These are phyloP conservation scores for Geopemphigus sp. DNA, from an alignment of 1,140 invertebrate species.

Conservation along the genomic window DNA sequence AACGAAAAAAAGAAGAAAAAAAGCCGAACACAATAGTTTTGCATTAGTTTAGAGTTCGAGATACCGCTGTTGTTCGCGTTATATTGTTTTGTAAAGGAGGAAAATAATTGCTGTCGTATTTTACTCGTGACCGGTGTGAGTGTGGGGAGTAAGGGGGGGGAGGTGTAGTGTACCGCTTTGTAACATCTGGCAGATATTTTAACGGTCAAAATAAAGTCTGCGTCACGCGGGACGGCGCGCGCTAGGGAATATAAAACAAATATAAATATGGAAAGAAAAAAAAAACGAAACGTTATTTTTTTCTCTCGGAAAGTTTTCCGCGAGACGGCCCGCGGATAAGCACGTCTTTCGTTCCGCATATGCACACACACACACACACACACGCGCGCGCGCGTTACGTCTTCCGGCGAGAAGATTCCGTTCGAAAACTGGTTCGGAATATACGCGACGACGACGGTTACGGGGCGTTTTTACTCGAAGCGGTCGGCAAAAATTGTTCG, in stretches of 20 bases:
- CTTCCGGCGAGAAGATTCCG: too few relatives aligned
- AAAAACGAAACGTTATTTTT: background rate
- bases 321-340: too few relatives aligned
- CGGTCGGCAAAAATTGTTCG: too few relatives aligned
- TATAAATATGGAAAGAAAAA: background rate
- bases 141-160: too few relatives aligned
- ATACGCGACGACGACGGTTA: too few relatives aligned
- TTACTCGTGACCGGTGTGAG: background rate
- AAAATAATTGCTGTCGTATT: slow-evolving; percentile 37
- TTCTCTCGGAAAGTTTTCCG: slow-evolving; percentile 5
- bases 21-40: slow-evolving; percentile 4
- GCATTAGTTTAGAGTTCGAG: background rate
- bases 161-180: background rate
- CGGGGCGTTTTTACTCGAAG: too few relatives aligned
- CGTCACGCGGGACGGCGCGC: background rate
- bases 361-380: too few relatives aligned
- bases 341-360: too few relatives aligned
- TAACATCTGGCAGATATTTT: slow-evolving; percentile 41
- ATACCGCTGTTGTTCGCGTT: slow-evolving; percentile 8
- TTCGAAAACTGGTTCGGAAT: background rate
- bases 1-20: background rate
- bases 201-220: slow-evolving; percentile 32
- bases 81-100: slow-evolving; percentile 3
- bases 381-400: too few relatives aligned
- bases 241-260: background rate